phyloP scores from a whole-genome alignment of 2,113 vertebrate species.

The Chaetura pelagica region DNA sequence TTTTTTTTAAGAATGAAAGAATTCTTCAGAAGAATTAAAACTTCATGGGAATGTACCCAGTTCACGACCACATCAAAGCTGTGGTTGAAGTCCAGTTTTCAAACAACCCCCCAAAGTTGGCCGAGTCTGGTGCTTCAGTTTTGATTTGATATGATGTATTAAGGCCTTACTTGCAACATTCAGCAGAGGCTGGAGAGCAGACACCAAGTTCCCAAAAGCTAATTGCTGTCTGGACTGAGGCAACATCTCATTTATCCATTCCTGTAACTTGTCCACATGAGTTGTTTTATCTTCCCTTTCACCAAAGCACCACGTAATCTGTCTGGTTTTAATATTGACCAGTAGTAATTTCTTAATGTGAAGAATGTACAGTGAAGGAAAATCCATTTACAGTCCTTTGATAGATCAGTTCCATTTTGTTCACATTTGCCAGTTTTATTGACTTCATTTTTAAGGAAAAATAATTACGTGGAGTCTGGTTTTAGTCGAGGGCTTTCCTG shows the following conservation, averaged over 20 bases:
- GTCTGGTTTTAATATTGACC: conserved; percentile 28
- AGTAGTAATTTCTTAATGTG: background rate
- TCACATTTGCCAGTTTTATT: conserved; percentile 16
- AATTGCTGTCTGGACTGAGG: conserved; percentile 15
- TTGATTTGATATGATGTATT: background rate
- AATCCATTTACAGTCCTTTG: conserved; percentile 6
- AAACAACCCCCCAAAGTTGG: background rate
- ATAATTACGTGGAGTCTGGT: background rate
- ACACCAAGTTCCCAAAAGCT: background rate
- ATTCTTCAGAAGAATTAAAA: background rate
- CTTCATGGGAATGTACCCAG: background rate
- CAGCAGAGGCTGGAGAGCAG: background rate
- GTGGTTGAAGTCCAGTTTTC: background rate
- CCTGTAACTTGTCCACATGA: background rate
- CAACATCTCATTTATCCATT: background rate
- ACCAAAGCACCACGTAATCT: background rate
- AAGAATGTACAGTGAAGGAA: conserved; percentile 21
- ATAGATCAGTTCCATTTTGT: conserved; percentile 32
- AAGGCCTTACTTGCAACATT: background rate
- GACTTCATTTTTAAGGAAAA: conserved; percentile 40
- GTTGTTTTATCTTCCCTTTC: background rate
- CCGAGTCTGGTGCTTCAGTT: background rate
- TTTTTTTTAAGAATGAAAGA: background rate
- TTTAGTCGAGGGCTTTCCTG: conserved; percentile 17
- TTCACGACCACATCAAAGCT: conserved; percentile 27